phyloP scores from a whole-genome alignment of 2,888 invertebrate genomes.

The Nomada flava region DNA sequence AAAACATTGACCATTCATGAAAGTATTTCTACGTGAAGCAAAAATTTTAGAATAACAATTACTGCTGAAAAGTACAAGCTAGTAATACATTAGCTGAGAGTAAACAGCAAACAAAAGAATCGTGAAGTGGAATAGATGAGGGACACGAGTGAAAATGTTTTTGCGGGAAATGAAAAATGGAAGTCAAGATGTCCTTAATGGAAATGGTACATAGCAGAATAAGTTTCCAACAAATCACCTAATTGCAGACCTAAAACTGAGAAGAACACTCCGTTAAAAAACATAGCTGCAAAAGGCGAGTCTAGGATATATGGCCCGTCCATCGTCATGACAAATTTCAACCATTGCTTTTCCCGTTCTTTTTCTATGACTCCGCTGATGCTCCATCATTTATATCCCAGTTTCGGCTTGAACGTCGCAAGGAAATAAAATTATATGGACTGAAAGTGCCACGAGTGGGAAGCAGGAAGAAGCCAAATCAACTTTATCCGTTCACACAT shows the following conservation, averaged over 20 bases:
- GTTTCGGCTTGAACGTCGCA: not conserved
- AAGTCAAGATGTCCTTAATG: conserved; percentile 4
- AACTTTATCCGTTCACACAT: too few species aligned
- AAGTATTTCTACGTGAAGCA: too few species aligned
- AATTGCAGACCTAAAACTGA: not conserved
- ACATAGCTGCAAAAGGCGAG: not conserved
- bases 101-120: too few species aligned
- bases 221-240: conserved; percentile 1
- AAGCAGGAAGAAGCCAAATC: too few species aligned
- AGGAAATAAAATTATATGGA: not conserved
- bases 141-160: not conserved
- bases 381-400: not conserved
- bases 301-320: not conserved
- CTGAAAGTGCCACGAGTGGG: too few species aligned
- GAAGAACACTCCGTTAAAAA: not conserved
- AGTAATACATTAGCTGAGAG: too few species aligned
- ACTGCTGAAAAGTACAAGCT: too few species aligned
- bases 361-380: not conserved
- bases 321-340: not conserved
- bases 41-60: too few species aligned
- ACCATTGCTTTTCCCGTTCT: not conserved
- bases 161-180: conserved; percentile 7
- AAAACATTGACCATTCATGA: too few species aligned
- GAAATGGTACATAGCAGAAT: not conserved
- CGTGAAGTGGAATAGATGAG: too few species aligned